phyloP scores from a whole-genome alignment of 2,888 invertebrate genomes.

The Drosophila mayaguana region DNA sequence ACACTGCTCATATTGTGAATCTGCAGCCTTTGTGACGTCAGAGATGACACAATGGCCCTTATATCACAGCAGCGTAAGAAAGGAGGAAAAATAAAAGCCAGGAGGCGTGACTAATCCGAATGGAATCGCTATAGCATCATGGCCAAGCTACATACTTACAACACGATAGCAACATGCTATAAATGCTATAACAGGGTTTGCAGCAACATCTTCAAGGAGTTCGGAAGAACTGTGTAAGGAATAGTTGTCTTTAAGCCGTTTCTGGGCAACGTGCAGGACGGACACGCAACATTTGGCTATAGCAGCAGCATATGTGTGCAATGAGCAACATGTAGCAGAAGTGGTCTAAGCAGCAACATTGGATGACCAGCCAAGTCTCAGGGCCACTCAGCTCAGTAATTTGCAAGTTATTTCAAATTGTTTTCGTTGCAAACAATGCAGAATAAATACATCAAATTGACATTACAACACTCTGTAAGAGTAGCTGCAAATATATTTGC shows the following conservation, averaged over 20 bases:
- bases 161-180: background rate
- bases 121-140: background rate
- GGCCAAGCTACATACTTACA: background rate
- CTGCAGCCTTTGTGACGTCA: constrained; percentile 65
- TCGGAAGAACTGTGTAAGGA: background rate
- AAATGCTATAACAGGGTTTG: background rate
- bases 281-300: background rate
- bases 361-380: too few relatives aligned
- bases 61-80: background rate
- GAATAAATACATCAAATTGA: background rate
- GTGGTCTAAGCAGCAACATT: background rate
- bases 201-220: background rate
- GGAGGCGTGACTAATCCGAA: background rate
- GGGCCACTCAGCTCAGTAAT: too few relatives aligned
- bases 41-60: constrained; percentile 67
- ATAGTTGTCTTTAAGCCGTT: background rate
- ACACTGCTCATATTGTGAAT: too few relatives aligned
- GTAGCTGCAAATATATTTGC: background rate
- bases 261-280: background rate
- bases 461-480: background rate
- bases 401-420: too few relatives aligned
- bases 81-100: too few relatives aligned
- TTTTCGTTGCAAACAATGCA: background rate
- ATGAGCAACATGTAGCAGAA: background rate
- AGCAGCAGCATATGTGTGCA: background rate